Percentiles rank a stretch among this genome's conserved stretches.
These are phyloP conservation scores for Distichodus sexfasciatus DNA, from an alignment of 2,797 vertebrate genomes.

Conservation along the genomic window DNA sequence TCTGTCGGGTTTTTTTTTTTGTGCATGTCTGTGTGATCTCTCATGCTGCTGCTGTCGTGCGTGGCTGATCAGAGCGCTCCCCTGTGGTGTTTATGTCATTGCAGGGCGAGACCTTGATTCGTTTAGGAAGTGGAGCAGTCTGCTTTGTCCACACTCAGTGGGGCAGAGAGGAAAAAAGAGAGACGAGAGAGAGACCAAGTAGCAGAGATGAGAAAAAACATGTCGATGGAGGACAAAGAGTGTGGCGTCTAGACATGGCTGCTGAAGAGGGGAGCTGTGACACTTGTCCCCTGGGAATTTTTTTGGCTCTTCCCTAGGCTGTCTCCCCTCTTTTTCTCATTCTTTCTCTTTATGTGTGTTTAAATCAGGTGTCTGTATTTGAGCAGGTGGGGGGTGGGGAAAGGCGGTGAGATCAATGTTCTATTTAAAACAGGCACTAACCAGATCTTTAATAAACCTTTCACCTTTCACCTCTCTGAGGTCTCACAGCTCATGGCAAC, in stretches of 20 bases:
- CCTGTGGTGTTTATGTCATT: constrained; percentile 34
- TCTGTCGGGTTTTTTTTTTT: neutral
- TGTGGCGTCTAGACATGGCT: constrained; percentile 43
- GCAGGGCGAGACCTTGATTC: constrained; percentile 48
- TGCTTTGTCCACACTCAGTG: constrained; percentile 67
- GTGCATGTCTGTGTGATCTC: neutral
- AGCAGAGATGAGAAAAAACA: constrained; percentile 56
- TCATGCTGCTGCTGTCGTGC: constrained; percentile 23
- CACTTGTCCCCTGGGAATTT: constrained; percentile 14
- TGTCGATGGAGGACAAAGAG: constrained; percentile 43
- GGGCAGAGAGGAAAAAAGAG: constrained; percentile 55
- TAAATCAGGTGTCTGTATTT: constrained; percentile 29
- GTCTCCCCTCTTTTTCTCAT: neutral
- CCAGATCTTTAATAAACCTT: constrained; percentile 66
- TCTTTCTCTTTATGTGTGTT: neutral
- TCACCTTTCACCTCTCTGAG: constrained; percentile 56
- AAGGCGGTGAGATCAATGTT: constrained; percentile 41
- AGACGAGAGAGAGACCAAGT: constrained; percentile 43
- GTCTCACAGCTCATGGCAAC: constrained; percentile 63
- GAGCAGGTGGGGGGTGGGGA: constrained; percentile 59
- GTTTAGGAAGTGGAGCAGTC: constrained; percentile 67
- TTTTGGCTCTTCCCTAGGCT: neutral
- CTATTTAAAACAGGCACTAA: constrained; percentile 68
- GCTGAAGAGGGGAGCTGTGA: neutral
- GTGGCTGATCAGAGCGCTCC: constrained; percentile 44